Evolutionary conservation across 2,888 invertebrate species (phyloP), one percentile per base, ranked within the genome.

Genomic region (Xestobium rufovillosum): DNA sequence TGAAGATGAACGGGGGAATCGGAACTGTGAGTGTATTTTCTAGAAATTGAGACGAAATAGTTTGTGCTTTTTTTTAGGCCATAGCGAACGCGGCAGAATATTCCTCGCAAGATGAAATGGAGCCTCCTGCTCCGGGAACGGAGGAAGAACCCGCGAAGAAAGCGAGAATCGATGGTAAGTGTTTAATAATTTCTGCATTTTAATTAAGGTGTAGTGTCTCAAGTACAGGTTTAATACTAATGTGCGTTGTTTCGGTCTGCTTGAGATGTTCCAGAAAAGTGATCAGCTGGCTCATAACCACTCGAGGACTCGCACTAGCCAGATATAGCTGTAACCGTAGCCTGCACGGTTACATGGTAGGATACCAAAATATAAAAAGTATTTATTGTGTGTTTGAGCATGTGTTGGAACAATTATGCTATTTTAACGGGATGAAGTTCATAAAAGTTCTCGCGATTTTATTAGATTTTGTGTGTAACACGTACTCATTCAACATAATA

Each of bases 191-290:
- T 38, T 39, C 39, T 43, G 28, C 34, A 27, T 8, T 10, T 26
- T 40, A 36, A 27, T 42, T 49, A 44, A 50, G 43, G 51, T 52
- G 41, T 50, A 49, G 44, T 47, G 42, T 43, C 46, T 50, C 52
- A 57, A 57, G 54, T 55, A 52, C 49, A 49, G 53, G 55, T 6
- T 10, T 6, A 46, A 46, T 59, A 63, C 65, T 67, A 67, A 67
- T 67, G 59, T 63, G 64, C 60, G 64, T 57, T 64, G 60, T 59
- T 57, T 57, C 59, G 59, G 60, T 68, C 66, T 68, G 67, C 67
- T 68, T 68, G 66, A 66, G 67, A 66, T 68, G 68, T 68, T 68
- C 62, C 67, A 68, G 68, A 65, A 61, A 56, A 58, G 61, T 59
- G 60, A 61, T 57, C 61, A 53, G 48, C 63, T 61, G 56, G 57